Percentiles rank a stretch among this genome's conserved stretches.
phyloP scores from a whole-genome alignment of 2,797 vertebrate species.

The Channallabes apus region DNA sequence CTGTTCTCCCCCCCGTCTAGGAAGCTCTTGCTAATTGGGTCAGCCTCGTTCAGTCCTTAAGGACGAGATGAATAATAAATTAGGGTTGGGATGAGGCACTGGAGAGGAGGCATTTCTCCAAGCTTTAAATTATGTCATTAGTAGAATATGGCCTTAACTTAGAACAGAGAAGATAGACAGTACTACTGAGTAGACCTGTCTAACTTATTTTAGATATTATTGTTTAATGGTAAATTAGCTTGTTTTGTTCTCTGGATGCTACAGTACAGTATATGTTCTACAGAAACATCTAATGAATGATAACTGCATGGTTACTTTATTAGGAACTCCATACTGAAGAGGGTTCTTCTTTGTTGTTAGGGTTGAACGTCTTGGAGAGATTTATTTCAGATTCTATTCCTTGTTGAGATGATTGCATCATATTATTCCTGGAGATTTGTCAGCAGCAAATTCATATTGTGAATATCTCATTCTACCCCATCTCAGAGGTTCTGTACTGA shows the following conservation, averaged over 20 bases:
- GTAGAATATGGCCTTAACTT: conserved; percentile 43
- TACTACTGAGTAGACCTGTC: neutral
- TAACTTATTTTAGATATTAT: neutral
- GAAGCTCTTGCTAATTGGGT: conserved; percentile 84
- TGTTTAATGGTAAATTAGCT: neutral
- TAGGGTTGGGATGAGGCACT: conserved; percentile 70
- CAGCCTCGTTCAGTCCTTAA: conserved; percentile 78
- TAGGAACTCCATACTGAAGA: neutral
- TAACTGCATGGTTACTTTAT: neutral
- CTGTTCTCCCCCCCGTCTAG: conserved; percentile 60
- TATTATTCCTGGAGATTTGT: neutral
- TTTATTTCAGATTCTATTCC: neutral
- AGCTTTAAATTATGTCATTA: conserved; percentile 56
- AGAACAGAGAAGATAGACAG: conserved; percentile 32
- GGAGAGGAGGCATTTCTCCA: conserved; percentile 59
- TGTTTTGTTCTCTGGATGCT: neutral
- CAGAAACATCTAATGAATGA: too few species aligned
- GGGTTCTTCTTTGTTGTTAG: neutral
- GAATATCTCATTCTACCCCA: neutral
- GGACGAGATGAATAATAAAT: conserved; percentile 83
- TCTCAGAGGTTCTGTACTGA: neutral
- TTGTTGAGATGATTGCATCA: neutral
- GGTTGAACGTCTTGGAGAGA: neutral
- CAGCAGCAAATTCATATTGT: neutral
- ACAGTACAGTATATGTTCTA: too few species aligned